Evolutionary conservation across 2,113 vertebrate species (phyloP), one percentile per base, ranked within the genome.

Genomic region (Puffinus mauretanicus): DNA sequence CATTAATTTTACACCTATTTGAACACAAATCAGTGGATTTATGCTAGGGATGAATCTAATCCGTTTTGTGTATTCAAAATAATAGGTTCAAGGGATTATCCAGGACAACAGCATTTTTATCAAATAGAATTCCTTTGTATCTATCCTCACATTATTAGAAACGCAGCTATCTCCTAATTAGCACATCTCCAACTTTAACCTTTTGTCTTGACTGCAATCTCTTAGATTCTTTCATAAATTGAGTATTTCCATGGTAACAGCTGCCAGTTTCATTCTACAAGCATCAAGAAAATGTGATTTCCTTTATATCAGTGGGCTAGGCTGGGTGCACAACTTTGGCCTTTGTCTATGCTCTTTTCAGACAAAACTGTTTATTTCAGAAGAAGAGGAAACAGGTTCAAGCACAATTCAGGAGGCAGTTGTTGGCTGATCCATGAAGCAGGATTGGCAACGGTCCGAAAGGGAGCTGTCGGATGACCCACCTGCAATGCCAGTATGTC

Each of bases 201-300:
- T 96, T 96, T 86, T 91, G 84, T 94, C 96, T 95, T 91, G 70
- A 95, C 93, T 95, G 91, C 62, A 91, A 15, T 86, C 78, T 92
- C 77, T 89, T 77, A 70, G 62, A 96, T 97, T 87, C 71, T 87
- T 94, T 95, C 91, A 90, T 69, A 91, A 95, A 97, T 64, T 85
- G 81, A 93, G 78, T 58, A 95, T 96, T 95, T 78, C 96, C 93
- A 97, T 93, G 81, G 96, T 70, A 97, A 97, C 96, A 78, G 87
- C 78, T 94, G 84, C 84, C 61, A 91, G 88, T 88, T 93, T 60
- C 71, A 90, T 92, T 71, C 90, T 65, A 86, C 29, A 80, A 79
- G 80, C 64, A 94, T 25, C 71, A 91, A 66, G 84, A 91, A 95
- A 95, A 97, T 64, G 75, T 77, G 55, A 91, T 90, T 91, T 94